phyloP scores from a whole-genome alignment of 2,113 vertebrate genomes.

The Bos indicus region DNA sequence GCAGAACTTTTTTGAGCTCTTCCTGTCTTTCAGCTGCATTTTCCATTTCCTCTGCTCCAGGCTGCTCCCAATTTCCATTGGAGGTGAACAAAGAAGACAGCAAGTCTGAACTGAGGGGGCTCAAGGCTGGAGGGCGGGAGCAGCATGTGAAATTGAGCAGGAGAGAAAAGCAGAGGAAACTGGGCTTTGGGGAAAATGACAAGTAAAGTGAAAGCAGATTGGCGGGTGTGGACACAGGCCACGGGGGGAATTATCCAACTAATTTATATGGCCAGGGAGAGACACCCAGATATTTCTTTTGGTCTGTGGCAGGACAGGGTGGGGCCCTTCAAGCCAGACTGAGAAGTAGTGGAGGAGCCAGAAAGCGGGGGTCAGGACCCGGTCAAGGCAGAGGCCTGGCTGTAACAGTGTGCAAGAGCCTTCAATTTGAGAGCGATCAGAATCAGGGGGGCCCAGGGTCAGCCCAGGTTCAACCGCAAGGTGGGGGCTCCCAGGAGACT shows the following conservation, averaged over 20 bases:
- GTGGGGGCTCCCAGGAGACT: background rate
- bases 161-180: background rate
- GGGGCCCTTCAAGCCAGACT: background rate
- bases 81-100: background rate
- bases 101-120: background rate
- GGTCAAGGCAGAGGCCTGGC: background rate
- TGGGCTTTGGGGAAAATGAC: background rate
- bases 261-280: background rate
- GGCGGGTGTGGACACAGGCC: background rate
- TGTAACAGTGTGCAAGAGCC: background rate
- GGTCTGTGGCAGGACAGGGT: background rate
- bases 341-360: background rate
- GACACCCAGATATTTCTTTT: background rate
- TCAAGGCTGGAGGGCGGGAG: background rate
- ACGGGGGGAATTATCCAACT: background rate
- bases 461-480: background rate
- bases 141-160: background rate
- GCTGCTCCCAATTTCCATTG: background rate
- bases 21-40: accelerated
- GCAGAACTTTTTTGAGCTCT: background rate
- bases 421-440: background rate
- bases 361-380: background rate
- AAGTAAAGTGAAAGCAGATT: slow-evolving; percentile 38
- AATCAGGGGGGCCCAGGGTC: background rate
- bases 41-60: background rate